phyloP scores from a whole-genome alignment of 1,140 invertebrate genomes.

The Caenorhabditis latens region DNA sequence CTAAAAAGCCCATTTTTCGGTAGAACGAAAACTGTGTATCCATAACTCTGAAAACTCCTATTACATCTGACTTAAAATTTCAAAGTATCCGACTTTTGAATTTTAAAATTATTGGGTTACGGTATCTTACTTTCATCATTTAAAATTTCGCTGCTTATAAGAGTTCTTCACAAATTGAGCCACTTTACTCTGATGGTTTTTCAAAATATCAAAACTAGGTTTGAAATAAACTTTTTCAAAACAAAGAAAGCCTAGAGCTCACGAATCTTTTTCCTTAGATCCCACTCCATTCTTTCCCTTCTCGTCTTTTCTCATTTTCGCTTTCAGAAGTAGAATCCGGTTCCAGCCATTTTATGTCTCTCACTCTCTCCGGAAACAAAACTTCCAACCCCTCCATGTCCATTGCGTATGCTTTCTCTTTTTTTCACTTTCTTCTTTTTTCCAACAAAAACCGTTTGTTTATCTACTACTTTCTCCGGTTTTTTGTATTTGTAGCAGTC shows the following conservation, averaged over 20 bases:
- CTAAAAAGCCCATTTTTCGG: too few relatives aligned
- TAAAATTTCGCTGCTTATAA: too few relatives aligned
- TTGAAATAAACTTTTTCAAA: not conserved
- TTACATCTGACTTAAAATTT: too few relatives aligned
- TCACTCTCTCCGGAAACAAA: slow-evolving; percentile 22
- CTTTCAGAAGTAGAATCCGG: not conserved
- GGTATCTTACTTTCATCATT: too few relatives aligned
- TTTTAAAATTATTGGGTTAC: too few relatives aligned
- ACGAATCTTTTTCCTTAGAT: not conserved
- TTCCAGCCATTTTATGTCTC: not conserved
- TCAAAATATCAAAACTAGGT: not conserved
- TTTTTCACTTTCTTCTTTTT: slow-evolving; percentile 25
- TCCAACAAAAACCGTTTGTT: slow-evolving; percentile 15
- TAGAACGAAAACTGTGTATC: too few relatives aligned
- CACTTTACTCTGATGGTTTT: not conserved
- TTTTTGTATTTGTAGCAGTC: not conserved
- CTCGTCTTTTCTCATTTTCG: not conserved
- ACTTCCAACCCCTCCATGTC: slow-evolving; percentile 11
- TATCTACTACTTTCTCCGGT: slow-evolving; percentile 34
- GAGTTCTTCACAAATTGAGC: too few relatives aligned
- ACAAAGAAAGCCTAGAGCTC: not conserved
- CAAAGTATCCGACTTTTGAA: too few relatives aligned
- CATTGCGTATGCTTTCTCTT: slow-evolving; percentile 30
- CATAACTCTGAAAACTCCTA: too few relatives aligned
- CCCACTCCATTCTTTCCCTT: not conserved